Conservation (phyloP, 2,113 vertebrate genomes). For the Dolichallabes microphthalmus region DNA sequence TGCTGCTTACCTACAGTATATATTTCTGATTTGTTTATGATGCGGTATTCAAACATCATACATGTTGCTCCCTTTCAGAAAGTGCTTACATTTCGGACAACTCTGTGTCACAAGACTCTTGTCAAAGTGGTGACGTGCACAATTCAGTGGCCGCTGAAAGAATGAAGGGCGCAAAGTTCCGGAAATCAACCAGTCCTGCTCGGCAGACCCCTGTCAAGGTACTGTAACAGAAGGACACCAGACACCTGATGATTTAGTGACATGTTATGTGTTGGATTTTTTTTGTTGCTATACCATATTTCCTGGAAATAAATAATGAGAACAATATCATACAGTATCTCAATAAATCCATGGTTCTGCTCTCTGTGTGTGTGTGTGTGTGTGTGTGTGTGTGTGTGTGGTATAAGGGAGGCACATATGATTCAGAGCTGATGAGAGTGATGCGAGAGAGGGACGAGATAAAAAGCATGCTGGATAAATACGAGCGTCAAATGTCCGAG, state of each 20-base stretch:
- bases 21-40: not conserved
- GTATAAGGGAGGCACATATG: slow-evolving; percentile 65
- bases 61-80: slow-evolving; percentile 24
- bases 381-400: not conserved
- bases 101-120: slow-evolving; percentile 56
- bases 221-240: slow-evolving; percentile 23
- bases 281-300: too few relatives aligned
- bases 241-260: not conserved
- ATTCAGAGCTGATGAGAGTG: slow-evolving; percentile 70
- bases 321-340: not conserved
- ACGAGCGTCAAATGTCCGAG: slow-evolving; percentile 74
- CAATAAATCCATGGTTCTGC: not conserved
- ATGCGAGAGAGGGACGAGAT: slow-evolving; percentile 73
- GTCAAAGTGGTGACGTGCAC: slow-evolving; percentile 64
- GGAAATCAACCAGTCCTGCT: slow-evolving; percentile 65
- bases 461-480: slow-evolving; percentile 72
- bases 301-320: not conserved
- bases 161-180: slow-evolving; percentile 66
- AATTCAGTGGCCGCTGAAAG: slow-evolving; percentile 67
- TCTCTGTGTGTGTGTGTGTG: not conserved
- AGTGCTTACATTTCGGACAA: slow-evolving; percentile 57
- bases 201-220: slow-evolving; percentile 64
- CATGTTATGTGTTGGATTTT: not conserved
- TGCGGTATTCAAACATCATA: not conserved
- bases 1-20: not conserved